These are phyloP conservation scores for Sus scrofa DNA, from an alignment of 2,113 vertebrate genomes.

Conservation along the genomic window T2T-Sscrofa CM000827.6:49284001-49284500, in stretches of 20 bases:
- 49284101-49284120: neutral
- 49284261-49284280: neutral
- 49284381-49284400: slow-evolving; percentile 49
- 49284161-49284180: neutral
- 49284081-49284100: neutral
- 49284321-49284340: neutral
- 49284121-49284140: neutral
- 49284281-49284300: neutral
- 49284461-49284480: slow-evolving; percentile 51
- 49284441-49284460: slow-evolving; percentile 23
- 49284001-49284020: neutral
- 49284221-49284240: slow-evolving; percentile 25
- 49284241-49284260: slow-evolving; percentile 40
- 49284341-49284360: slow-evolving; percentile 25
- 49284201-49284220: neutral
- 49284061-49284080: neutral
- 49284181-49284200: neutral
- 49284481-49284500: slow-evolving; percentile 2
- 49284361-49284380: neutral
- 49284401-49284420: slow-evolving; percentile 74
- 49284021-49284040: neutral
- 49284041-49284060: neutral
- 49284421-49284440: neutral
- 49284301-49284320: slow-evolving; percentile 52
- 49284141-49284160: neutral